Evolutionary conservation across 2,888 invertebrate genomes (phyloP), one percentile per base, ranked within the genome.

Genomic region (Cyclophora albipunctata): DNA sequence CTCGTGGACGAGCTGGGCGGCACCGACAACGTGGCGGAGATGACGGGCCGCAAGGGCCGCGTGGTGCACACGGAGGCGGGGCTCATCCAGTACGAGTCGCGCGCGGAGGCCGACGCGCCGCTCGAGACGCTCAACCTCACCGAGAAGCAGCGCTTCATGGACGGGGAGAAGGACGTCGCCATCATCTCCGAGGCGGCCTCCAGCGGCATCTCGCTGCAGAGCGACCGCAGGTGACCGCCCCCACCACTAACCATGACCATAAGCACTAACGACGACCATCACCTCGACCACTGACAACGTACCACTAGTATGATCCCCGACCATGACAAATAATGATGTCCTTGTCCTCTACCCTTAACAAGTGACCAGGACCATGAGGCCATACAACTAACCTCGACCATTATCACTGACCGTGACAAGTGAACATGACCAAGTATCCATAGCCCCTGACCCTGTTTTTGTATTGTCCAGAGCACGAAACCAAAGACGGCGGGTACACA

Each of bases 151-250:
- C 90, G 94, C 55, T 99, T 99, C 84, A 99, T 99, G 99, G 95
- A 98, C 79, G 98, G 98, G 0, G 96, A 97, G 78, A 99, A 99
- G 84, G 96, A 96, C 71, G 96, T 99, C 34, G 99, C 99, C 40
- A 98, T 99, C 67, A 99, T 99, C 62, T 99, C 99, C 0, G 99
- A 99, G 83, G 99, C 99, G 0, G 99, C 99, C 3, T 98, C 98
- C 62, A 97, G 97, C 60, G 99, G 99, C 78, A 98, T 98, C 67
- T 98, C 98, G 0, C 84, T 99, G 54, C 98, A 99, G 77, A 97
- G 98, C 66, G 99, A 99, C 78, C 90, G 98, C 49, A 91, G 89
- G 89, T 86, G 49, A 7, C 7, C 4, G 7, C n/a, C n/a, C n/a
- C n/a, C 3, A 42, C 20, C 20, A 20, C 20, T 20, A 20, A 2